phyloP scores from a whole-genome alignment of 2,888 invertebrate genomes.

The Hirudinaria manillensis region DNA sequence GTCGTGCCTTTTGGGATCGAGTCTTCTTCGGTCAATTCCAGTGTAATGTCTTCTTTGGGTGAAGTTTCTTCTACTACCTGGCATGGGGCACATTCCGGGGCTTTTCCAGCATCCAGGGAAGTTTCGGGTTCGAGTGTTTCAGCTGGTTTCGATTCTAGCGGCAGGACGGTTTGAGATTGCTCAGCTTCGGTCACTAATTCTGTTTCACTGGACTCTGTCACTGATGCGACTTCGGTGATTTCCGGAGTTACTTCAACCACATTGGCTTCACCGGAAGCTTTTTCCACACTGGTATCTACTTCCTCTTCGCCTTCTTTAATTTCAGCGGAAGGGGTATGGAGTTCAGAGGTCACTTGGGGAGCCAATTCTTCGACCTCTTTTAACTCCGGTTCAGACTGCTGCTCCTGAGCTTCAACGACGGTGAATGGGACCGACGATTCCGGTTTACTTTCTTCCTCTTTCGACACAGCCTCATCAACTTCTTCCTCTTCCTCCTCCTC shows the following conservation, averaged over 20 bases:
- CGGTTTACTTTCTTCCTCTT: background rate
- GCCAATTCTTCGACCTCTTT: background rate
- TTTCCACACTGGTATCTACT: background rate
- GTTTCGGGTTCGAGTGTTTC: background rate
- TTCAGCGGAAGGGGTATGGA: background rate
- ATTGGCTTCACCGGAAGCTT: background rate
- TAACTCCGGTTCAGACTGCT: background rate
- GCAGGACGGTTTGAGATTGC: too few species aligned
- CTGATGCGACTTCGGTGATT: background rate
- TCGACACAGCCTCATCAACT: conserved; percentile 7
- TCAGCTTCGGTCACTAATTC: background rate
- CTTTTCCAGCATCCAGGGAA: background rate
- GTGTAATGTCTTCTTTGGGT: background rate
- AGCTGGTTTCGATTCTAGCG: background rate
- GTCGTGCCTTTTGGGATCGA: too few species aligned
- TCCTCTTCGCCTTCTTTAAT: background rate
- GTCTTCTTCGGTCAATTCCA: too few species aligned
- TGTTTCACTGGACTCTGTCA: background rate
- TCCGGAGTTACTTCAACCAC: background rate
- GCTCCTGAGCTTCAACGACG: background rate
- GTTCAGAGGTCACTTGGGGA: background rate
- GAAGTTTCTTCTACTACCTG: background rate
- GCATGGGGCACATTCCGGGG: too few species aligned
- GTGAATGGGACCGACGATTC: background rate
- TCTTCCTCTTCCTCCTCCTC: conserved; percentile 15